Conservation (phyloP, 2,113 vertebrate genomes). For the Entomyzon cyanotis region DNA sequence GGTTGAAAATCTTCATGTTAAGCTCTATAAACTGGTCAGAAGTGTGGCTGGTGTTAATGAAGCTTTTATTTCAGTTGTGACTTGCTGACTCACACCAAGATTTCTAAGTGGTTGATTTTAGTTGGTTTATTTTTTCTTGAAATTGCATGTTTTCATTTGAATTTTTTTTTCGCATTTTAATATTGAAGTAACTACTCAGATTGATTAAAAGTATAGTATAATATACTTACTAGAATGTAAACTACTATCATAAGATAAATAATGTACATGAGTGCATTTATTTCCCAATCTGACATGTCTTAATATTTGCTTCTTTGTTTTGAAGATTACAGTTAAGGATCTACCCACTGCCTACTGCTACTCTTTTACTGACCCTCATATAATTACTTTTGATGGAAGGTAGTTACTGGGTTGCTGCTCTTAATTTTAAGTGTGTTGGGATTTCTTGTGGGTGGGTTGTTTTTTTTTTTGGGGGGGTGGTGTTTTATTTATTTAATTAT, state of each 20-base stretch:
- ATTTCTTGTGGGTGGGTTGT: neutral
- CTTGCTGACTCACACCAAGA: neutral
- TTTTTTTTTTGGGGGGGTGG: neutral
- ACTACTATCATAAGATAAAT: neutral
- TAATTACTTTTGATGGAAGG: slow-evolving; percentile 94
- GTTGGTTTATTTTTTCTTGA: neutral
- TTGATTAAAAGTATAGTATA: neutral
- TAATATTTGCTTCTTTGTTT: slow-evolving; percentile 37
- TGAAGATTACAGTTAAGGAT: slow-evolving; percentile 84
- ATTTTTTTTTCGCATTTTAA: neutral
- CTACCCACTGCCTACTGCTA: slow-evolving; percentile 86
- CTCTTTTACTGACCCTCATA: slow-evolving; percentile 89
- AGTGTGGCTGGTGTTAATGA: neutral
- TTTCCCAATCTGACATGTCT: neutral
- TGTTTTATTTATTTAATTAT: neutral
- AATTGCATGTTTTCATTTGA: neutral
- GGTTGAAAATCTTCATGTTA: slow-evolving; percentile 68
- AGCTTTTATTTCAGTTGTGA: neutral
- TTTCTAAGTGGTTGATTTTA: neutral
- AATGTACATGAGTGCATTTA: neutral
- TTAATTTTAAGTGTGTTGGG: neutral
- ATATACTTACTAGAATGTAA: neutral
- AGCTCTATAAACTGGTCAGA: neutral
- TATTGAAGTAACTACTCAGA: neutral
- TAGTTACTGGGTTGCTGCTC: slow-evolving; percentile 63